Base-by-base conservation (phyloP, 2,113 vertebrate species). In the Nothoprocta pentlandii region DNA sequence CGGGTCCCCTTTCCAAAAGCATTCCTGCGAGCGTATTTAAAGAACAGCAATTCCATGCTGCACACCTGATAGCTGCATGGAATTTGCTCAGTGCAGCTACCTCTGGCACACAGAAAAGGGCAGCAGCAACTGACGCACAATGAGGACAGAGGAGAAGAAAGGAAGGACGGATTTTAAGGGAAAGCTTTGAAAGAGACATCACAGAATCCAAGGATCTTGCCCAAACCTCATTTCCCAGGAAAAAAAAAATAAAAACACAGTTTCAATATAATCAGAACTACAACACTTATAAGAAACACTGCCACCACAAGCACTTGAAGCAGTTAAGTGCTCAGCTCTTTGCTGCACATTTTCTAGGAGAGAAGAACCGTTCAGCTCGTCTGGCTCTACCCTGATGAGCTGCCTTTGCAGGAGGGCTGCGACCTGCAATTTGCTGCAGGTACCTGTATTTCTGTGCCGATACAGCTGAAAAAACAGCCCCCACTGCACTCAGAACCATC, bases 1-100 rank as follows among this genome's bases (percentile, higher is more conserved):
- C 3, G 0, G 39, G 4, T 64, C 59, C 46, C 61, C 75, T 46
- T 62, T 20, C 84, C 5, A 3, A 78, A 70, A 70, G 80, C 92
- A 92, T 88, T 82, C 87, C 62, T 22, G 3, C 51, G 32, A 49
- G 34, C 54, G 66, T 80, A 84, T 91, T 92, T 91, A 87, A 66
- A 62, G 87, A 5, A 5, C 74, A 25, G 76, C 28, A 79, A 54
- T 26, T 6, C 39, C 85, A 81, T 11, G 85, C 94, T n/a, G 66
- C 10, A 22, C 85, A 51, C 51, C 46, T 2, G 0, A 64, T 0
- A 59, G 62, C 4, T 4, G 1, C 0, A 0, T 4, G 89, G 86
- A 69, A 86, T 88, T 12, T 2, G 44, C 36, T 83, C 34, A 82
- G 88, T 32, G 85, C 91, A 13, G 80, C 80, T 25, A 80, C 90